These are phyloP conservation scores for Cichladusa arquata DNA, from an alignment of 2,113 vertebrate genomes.

Conservation along the genomic window DNA sequence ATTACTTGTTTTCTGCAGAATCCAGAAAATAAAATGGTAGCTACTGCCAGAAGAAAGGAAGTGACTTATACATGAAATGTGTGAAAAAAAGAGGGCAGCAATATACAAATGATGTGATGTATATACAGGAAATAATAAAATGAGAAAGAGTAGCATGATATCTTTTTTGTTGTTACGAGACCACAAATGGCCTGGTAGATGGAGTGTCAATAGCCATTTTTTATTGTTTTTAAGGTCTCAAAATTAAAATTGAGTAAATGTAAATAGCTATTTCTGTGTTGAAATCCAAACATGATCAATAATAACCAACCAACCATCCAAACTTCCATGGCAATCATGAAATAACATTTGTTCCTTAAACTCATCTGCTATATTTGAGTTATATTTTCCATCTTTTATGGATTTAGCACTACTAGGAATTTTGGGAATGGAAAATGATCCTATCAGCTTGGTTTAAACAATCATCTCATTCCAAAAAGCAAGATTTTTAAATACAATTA, in stretches of 20 bases:
- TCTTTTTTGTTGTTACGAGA: not conserved
- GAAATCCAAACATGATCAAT: not conserved
- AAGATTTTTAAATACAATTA: not conserved
- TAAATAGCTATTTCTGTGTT: not conserved
- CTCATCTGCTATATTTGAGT: not conserved
- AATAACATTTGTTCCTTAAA: not conserved
- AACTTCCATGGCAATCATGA: not conserved
- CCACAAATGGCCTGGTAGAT: not conserved
- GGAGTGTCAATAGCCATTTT: not conserved
- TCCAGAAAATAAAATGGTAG: not conserved
- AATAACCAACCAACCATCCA: not conserved
- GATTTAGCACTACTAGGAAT: not conserved
- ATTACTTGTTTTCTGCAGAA: not conserved
- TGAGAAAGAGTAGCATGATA: accelerated
- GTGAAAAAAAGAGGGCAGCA: not conserved
- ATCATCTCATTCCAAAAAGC: not conserved
- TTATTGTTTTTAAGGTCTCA: not conserved
- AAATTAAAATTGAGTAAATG: not conserved
- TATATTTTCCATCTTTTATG: not conserved
- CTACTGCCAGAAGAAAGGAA: not conserved
- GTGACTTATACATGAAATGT: not conserved
- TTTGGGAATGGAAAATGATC: not conserved
- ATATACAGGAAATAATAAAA: not conserved
- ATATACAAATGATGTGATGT: accelerated
- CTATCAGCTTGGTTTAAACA: not conserved